These are phyloP conservation scores for Callithrix jacchus DNA, from an alignment of 2,113 vertebrate genomes.

Conservation along the genomic window DNA sequence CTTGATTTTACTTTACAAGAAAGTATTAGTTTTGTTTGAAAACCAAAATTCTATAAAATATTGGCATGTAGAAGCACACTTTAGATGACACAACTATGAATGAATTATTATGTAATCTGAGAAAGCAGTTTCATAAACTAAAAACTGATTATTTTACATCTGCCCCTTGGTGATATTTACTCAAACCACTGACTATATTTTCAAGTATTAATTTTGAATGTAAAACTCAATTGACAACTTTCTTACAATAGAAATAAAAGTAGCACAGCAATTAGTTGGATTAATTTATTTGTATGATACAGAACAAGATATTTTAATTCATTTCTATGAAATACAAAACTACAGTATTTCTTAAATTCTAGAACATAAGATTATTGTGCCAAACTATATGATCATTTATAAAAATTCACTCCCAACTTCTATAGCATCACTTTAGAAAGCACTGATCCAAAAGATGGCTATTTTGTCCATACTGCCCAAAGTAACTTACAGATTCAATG, in stretches of 20 bases:
- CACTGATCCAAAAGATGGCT: not conserved
- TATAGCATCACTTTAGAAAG: not conserved
- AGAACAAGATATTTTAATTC: no score
- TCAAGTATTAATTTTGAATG: conserved; percentile 5
- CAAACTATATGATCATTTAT: not conserved
- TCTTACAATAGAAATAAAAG: not conserved
- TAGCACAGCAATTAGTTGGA: not conserved
- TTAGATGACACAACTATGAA: not conserved
- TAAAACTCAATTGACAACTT: conserved; percentile 11
- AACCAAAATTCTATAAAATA: conserved; percentile 25
- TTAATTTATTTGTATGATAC: not conserved
- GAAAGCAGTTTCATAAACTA: not conserved
- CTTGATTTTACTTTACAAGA: not conserved
- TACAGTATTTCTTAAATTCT: no score
- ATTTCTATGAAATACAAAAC: no score
- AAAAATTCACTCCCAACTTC: not conserved
- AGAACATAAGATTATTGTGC: no score
- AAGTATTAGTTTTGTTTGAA: conserved; percentile 6
- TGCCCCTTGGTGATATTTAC: not conserved
- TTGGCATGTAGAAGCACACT: not conserved
- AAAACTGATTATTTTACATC: not conserved
- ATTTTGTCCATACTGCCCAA: no score
- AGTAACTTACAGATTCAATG: no score
- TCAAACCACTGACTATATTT: not conserved
- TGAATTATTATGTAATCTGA: not conserved